Evolutionary conservation across 1,140 invertebrate genomes (phyloP).

Genomic region (Penaeus vannamei): DNA sequence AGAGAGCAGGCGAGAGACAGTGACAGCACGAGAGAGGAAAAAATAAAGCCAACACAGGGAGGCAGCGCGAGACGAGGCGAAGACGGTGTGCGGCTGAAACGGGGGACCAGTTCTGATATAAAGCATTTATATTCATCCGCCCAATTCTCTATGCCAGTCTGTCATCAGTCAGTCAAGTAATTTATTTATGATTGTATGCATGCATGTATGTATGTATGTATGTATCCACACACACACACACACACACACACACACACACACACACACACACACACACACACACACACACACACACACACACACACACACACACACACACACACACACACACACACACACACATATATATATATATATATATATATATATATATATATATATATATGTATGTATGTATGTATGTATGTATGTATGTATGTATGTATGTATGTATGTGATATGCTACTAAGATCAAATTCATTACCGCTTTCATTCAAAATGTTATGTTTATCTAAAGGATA

Average conservation of each 20-base stretch:
- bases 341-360: constrained; percentile 4
- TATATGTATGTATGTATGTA: no score
- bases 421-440: no score
- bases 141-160: no score
- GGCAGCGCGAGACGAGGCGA: no score
- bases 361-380: neutral
- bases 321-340: constrained; percentile 25
- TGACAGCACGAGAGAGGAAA: neutral
- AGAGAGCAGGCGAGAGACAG: constrained; percentile 7
- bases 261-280: constrained; percentile 10
- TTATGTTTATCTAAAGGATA: no score
- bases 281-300: constrained; percentile 21
- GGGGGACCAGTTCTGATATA: no score
- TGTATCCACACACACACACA: neutral
- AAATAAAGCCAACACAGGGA: no score
- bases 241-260: neutral
- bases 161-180: no score
- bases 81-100: no score
- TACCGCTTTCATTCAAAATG: no score
- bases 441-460: no score
- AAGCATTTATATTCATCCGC: neutral
- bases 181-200: neutral
- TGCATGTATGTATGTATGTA: neutral
- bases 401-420: no score
- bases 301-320: constrained; percentile 35